These are phyloP conservation scores for Chroicocephalus ridibundus DNA, from an alignment of 2,113 vertebrate species.

Conservation along the genomic window DNA sequence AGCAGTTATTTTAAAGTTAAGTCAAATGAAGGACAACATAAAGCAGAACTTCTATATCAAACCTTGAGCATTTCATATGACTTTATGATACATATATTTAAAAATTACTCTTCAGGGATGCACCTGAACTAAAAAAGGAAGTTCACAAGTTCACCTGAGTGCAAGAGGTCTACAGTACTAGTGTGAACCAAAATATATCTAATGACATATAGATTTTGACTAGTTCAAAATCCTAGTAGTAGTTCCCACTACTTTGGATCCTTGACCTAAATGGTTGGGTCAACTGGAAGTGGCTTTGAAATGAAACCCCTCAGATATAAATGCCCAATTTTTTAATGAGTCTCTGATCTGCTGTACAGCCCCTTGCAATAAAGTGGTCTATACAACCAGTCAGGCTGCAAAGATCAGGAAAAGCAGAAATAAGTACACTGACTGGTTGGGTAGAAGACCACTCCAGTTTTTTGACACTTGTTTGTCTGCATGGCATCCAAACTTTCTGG, in stretches of 20 bases:
- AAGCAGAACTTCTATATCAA: neutral
- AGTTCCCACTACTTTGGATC: neutral
- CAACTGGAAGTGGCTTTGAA: neutral
- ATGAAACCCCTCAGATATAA: neutral
- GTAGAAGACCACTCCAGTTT: neutral
- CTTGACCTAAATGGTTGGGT: neutral
- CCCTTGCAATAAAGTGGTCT: neutral
- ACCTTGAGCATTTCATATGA: neutral
- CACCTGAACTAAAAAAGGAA: neutral
- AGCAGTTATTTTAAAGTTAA: constrained; percentile 12
- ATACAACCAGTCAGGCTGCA: neutral
- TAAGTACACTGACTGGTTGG: neutral
- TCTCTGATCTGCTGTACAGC: neutral
- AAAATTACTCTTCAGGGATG: neutral
- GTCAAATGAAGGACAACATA: neutral
- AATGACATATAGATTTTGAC: neutral
- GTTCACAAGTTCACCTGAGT: neutral
- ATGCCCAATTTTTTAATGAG: neutral
- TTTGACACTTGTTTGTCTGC: neutral
- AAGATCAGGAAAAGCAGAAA: neutral
- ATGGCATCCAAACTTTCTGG: neutral
- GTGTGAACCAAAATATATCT: neutral
- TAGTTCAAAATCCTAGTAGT: neutral
- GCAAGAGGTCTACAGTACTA: neutral
- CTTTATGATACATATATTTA: neutral